Base-by-base conservation (phyloP, 2,888 invertebrate species). In the Lysandra coridon region DNA sequence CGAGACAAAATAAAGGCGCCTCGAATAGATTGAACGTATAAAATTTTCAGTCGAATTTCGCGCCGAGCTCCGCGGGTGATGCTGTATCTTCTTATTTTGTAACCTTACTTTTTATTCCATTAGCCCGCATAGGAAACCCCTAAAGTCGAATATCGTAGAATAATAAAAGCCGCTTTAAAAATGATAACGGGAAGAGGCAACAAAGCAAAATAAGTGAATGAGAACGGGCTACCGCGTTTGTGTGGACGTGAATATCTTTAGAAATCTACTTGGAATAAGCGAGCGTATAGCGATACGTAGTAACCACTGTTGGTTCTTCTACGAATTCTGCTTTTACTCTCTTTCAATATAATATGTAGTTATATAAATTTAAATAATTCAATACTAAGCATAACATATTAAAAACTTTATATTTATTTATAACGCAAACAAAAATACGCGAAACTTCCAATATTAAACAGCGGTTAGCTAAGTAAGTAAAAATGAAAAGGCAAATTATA, bases 61-160 rank as follows among this genome's bases (percentile, higher is more conserved):
- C 92, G 91, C 89, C 92, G 91, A 92, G 89, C 91, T 88, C 89
- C 90, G 88, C 91, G 94, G 93, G 93, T 91, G 92, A 87, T 88
- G 87, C 92, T 92, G 92, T 93, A 92, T 94, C 93, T 93, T 92
- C 93, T 92, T 94, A 93, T 92, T 93, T 92, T 93, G 93, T 91
- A 91, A 94, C 93, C 94, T 94, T 93, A 93, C 94, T 94, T 94
- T 94, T 94, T 94, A 94, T 94, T 94, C 94, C 93, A 94, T 94
- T 94, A 94, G 91, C 90, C 91, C 87, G 90, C 91, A 90, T 92
- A 92, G 92, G 92, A 88, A 88, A 89, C 92, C 93, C 92, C 93
- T 91, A 90, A 90, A 92, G 93, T 91, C 92, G 90, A 94, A 94
- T 93, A 93, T 92, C 91, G 88, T 91, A 89, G 92, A 94, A 94